Conservation (phyloP, 2,888 invertebrate species). For the Xanthia icteritia region DNA sequence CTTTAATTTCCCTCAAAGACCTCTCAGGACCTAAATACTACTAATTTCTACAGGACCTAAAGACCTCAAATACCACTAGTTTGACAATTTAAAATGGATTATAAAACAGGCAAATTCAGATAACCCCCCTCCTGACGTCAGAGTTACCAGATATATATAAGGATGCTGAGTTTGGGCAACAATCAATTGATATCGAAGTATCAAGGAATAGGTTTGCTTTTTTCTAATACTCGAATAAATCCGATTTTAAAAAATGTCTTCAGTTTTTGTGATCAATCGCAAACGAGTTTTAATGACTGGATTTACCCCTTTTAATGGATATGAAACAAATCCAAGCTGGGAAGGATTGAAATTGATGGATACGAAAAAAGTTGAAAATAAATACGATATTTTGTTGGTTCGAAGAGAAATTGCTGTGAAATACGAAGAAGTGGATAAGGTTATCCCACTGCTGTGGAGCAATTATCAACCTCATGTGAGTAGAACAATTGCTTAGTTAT, state of each 20-base stretch:
- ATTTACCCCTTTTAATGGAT: background rate
- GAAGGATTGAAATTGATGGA: constrained; percentile 83
- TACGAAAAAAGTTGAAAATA: background rate
- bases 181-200: background rate
- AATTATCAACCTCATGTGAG: constrained; percentile 17
- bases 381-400: background rate
- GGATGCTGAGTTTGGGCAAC: background rate
- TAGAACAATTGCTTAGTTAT: too few species aligned
- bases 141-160: background rate
- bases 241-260: background rate
- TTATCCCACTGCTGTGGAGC: constrained; percentile 5
- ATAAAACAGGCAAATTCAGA: too few species aligned
- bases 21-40: too few species aligned
- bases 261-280: accelerated
- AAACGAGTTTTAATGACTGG: background rate
- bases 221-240: background rate
- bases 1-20: too few species aligned
- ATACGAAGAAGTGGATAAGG: constrained; percentile 7
- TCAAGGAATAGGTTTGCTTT: background rate
- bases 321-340: constrained; percentile 91
- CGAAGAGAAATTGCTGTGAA: constrained; percentile 2
- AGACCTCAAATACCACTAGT: too few species aligned
- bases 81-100: too few species aligned
- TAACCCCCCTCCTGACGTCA: too few species aligned
- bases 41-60: too few species aligned